Evolutionary conservation across 2,888 invertebrate genomes (phyloP).

Genomic region (Trichopria drosophilae): DNA sequence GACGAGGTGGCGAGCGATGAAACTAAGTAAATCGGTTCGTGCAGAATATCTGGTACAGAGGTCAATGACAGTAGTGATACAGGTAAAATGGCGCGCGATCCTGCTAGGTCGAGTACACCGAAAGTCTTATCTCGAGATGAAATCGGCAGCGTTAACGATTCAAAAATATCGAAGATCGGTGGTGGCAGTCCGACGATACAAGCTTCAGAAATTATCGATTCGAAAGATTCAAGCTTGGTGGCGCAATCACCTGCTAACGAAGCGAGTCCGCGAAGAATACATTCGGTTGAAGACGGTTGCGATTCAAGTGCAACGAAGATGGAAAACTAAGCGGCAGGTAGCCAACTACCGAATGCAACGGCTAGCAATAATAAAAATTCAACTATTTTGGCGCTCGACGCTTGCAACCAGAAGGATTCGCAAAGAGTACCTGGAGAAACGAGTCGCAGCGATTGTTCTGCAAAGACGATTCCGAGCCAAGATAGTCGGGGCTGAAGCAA

Average conservation of each 20-base stretch:
- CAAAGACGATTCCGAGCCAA: slow-evolving; percentile 58
- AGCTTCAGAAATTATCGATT: slow-evolving; percentile 8
- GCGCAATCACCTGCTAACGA: not conserved
- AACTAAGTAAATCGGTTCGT: slow-evolving; percentile 24
- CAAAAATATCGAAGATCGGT: slow-evolving; percentile 58
- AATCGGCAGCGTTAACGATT: slow-evolving; percentile 44
- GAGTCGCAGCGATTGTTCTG: slow-evolving; percentile 47
- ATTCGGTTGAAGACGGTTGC: not conserved
- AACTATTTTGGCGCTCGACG: slow-evolving; percentile 29
- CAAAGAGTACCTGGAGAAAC: slow-evolving; percentile 19
- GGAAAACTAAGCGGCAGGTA: too few relatives aligned
- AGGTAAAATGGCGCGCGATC: slow-evolving; percentile 45
- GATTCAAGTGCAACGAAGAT: slow-evolving; percentile 47
- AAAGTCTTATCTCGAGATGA: slow-evolving; percentile 41
- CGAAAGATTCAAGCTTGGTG: slow-evolving; percentile 41
- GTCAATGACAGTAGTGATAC: slow-evolving; percentile 5
- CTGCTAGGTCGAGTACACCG: slow-evolving; percentile 25
- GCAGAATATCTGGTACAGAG: slow-evolving; percentile 14
- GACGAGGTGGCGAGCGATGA: slow-evolving; percentile 29
- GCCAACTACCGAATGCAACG: too few relatives aligned
- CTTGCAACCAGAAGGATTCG: slow-evolving; percentile 27
- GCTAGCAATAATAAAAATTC: slow-evolving; percentile 45
- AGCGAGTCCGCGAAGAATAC: not conserved
- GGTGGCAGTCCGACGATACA: slow-evolving; percentile 41
- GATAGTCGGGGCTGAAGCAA: slow-evolving; percentile 38